Evolutionary conservation across 2,797 vertebrate genomes (phyloP), one percentile per base, ranked within the genome.

Genomic region (Syngnathus acus): DNA sequence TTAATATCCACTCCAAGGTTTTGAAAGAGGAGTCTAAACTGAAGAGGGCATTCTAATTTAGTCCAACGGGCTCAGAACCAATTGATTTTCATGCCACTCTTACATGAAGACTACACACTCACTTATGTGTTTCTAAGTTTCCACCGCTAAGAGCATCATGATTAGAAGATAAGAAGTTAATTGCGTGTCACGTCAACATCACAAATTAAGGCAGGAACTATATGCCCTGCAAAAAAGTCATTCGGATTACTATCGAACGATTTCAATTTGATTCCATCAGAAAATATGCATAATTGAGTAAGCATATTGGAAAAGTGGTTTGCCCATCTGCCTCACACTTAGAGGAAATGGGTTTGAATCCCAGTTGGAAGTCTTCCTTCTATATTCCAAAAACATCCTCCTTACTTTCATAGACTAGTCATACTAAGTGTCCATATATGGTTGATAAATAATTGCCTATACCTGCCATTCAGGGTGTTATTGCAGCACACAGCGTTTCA

Each of bases 81-180:
- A 84, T 84, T 84, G 86, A 88, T 87, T 84, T 82, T 70, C 76
- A 78, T 62, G 75, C 77, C 71, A 67, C 76, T 70, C 62, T 79
- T 57, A 48, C 69, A 77, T 66, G 64, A 79, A 72, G 21, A 2
- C 19, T 40, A 23, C 4, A 2, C 65, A 14, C 13, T 17, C 51
- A 65, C 59, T 68, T 66, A 26, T 42, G 68, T 73, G 53, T 64
- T 40, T 37, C 19, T 7, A 61, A 64, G 17, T 21, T 65, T 10
- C 9, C 7, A 39, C 9, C 11, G 4, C 9, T 40, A 19, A 51
- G 14, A 19, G 14, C 16, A 8, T 17, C 6, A 40, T n/a, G 19
- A 57, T 57, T 55, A 32, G 54, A 5, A 6, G 26, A 32, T 21
- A 1, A 9, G 3, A 8, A 51, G n/a, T 51, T 21, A 21, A n/a